These are phyloP conservation scores for Mugil cephalus DNA, from an alignment of 2,113 vertebrate genomes.

Conservation along the genomic window DNA sequence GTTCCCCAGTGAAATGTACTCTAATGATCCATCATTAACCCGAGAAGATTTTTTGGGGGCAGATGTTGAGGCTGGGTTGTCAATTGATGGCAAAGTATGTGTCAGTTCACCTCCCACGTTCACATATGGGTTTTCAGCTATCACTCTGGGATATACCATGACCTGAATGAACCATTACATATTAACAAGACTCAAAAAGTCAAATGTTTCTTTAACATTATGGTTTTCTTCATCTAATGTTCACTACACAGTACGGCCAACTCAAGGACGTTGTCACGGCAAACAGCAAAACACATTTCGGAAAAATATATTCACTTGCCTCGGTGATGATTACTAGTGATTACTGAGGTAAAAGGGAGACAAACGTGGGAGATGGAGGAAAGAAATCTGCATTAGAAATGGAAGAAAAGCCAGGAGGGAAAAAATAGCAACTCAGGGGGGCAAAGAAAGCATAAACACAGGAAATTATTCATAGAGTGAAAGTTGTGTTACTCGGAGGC, in stretches of 20 bases:
- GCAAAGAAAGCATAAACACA: constrained; percentile 79
- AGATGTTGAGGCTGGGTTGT: no score
- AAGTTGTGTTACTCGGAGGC: constrained; percentile 72
- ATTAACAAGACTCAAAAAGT: no score
- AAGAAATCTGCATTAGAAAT: constrained; percentile 67
- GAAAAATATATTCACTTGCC: constrained; percentile 47
- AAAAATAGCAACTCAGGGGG: constrained; percentile 73
- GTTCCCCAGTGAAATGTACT: no score
- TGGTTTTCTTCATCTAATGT: no score
- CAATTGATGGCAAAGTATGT: no score
- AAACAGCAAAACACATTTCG: constrained; percentile 29
- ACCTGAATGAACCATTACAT: no score
- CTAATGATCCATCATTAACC: no score
- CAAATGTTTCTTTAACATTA: no score
- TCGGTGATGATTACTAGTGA: constrained; percentile 52
- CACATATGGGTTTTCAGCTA: no score
- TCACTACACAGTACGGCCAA: background rate
- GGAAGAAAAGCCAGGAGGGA: constrained; percentile 63
- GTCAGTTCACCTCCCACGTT: no score
- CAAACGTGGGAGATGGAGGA: constrained; percentile 56
- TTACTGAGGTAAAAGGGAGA: constrained; percentile 48
- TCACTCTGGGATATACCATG: no score
- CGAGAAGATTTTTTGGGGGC: no score
- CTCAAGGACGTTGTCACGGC: constrained; percentile 20
- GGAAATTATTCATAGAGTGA: constrained; percentile 81